Conservation (phyloP, 2,888 invertebrate genomes). For the Pyrrhia umbra region DNA sequence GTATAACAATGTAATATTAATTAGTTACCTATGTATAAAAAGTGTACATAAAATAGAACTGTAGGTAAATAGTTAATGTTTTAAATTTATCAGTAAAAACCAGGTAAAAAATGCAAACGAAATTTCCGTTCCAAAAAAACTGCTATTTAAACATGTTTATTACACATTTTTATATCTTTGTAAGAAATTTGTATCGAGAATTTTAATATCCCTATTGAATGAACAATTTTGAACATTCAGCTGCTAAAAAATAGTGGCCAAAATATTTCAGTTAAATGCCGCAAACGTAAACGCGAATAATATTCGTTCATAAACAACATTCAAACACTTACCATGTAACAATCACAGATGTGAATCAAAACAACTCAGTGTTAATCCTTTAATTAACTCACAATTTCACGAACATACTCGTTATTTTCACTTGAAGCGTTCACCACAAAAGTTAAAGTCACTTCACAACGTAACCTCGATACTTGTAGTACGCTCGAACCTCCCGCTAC, state of each 20-base stretch:
- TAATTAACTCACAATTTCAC: constrained; percentile 74
- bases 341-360: constrained; percentile 69
- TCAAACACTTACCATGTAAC: constrained; percentile 79
- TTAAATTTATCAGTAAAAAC: too few relatives aligned
- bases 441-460: constrained; percentile 72
- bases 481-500: constrained; percentile 67
- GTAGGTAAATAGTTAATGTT: too few relatives aligned
- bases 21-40: not conserved
- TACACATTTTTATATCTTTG: too few relatives aligned
- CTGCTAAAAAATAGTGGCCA: too few relatives aligned
- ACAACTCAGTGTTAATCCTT: constrained; percentile 70
- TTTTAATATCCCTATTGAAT: too few relatives aligned
- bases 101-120: too few relatives aligned
- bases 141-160: too few relatives aligned
- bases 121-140: too few relatives aligned
- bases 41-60: too few relatives aligned
- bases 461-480: constrained; percentile 70
- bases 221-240: too few relatives aligned
- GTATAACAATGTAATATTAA: not conserved
- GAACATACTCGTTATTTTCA: constrained; percentile 67
- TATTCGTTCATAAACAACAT: constrained; percentile 13
- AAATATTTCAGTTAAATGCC: constrained; percentile 40
- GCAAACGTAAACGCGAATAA: constrained; percentile 25
- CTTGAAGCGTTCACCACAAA: constrained; percentile 66
- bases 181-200: too few relatives aligned